A percentile compares a stretch with the other conserved stretches of the same genome.
phyloP scores from a whole-genome alignment of 1,140 invertebrate species.

The Colletes gigas region DNA sequence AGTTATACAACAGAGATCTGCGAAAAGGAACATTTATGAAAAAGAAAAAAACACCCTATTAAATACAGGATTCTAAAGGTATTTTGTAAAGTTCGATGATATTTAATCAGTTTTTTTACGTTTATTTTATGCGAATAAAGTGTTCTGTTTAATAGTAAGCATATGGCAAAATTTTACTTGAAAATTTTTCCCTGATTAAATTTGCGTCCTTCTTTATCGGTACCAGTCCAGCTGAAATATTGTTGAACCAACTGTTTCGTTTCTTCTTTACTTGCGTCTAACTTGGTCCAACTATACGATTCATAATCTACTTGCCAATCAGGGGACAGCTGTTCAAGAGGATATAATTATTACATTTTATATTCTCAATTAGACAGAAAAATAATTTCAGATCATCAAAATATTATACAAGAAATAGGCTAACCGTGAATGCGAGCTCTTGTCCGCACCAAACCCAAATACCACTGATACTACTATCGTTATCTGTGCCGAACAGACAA shows the following conservation, averaged over 20 bases:
- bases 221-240: slow-evolving; percentile 96
- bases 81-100: slow-evolving; percentile 52
- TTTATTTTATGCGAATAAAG: slow-evolving; percentile 71
- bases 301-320: slow-evolving; percentile 99
- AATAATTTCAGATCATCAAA: not conserved
- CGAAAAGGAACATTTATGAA: slow-evolving; percentile 40
- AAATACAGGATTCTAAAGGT: slow-evolving; percentile 52
- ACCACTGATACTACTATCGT: slow-evolving; percentile 96
- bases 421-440: slow-evolving; percentile 93
- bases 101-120: slow-evolving; percentile 56
- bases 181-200: slow-evolving; percentile 99
- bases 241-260: slow-evolving; percentile 95
- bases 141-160: slow-evolving; percentile 66
- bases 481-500: slow-evolving; percentile 95
- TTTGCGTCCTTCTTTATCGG: slow-evolving; percentile 92
- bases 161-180: slow-evolving; percentile 88
- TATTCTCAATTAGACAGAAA: slow-evolving; percentile 22
- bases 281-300: slow-evolving; percentile 97
- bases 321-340: slow-evolving; percentile 86
- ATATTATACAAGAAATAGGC: slow-evolving; percentile 37
- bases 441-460: slow-evolving; percentile 98
- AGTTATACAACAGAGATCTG: slow-evolving; percentile 25
- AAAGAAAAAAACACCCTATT: slow-evolving; percentile 29
- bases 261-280: slow-evolving; percentile 90
- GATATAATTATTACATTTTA: not conserved